Conservation (phyloP, 2,888 invertebrate species). For the Luperina testacea region DNA sequence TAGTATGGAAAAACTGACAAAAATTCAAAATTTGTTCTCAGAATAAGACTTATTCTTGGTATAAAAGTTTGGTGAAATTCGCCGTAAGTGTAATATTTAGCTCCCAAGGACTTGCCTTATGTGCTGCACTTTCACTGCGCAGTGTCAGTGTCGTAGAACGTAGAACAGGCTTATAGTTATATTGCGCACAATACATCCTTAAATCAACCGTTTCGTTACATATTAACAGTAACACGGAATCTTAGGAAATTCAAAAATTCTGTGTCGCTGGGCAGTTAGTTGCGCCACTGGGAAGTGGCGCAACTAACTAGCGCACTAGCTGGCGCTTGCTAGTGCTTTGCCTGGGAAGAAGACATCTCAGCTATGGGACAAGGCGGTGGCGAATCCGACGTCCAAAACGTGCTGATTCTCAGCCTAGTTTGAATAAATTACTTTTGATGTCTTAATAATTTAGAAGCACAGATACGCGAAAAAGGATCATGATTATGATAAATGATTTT, state of each 20-base stretch:
- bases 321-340: not conserved
- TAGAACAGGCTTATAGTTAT: not conserved
- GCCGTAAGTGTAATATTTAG: not conserved
- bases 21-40: no score
- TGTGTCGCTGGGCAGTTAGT: not conserved
- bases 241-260: not conserved
- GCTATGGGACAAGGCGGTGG: not conserved
- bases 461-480: no score
- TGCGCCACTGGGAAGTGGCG: not conserved
- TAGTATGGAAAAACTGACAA: no score
- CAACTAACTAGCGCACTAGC: not conserved
- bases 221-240: not conserved
- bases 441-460: not conserved
- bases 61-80: no score
- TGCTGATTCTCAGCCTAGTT: not conserved
- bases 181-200: slow-evolving; percentile 10
- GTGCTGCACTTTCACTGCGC: slow-evolving; percentile 13
- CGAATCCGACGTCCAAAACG: not conserved
- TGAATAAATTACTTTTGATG: not conserved
- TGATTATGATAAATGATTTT: no score
- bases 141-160: not conserved
- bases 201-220: not conserved
- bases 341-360: not conserved
- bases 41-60: no score
- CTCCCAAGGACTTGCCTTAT: slow-evolving; percentile 14